Conservation (phyloP, 92 coral and sea anemone genomes). For the Metridium senile region DNA sequence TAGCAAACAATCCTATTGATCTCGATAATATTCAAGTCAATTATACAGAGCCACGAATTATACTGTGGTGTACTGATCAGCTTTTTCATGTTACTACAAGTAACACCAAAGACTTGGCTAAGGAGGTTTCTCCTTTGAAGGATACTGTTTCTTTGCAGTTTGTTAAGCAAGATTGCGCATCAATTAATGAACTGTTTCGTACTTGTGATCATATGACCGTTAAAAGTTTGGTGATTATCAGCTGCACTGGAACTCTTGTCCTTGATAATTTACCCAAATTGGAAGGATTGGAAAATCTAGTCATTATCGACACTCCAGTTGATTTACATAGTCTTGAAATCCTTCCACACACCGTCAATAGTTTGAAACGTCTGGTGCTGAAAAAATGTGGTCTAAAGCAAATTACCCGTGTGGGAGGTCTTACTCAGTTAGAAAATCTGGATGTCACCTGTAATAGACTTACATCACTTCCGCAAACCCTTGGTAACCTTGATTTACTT, state of each 20-base stretch:
- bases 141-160: background rate
- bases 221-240: conserved; percentile 18
- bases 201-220: background rate
- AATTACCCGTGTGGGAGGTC: background rate
- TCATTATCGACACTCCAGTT: conserved; percentile 23
- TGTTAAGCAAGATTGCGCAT: conserved; percentile 1
- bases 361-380: conserved; percentile 24
- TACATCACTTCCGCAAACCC: background rate
- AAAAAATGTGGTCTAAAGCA: background rate
- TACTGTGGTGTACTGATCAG: background rate
- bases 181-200: background rate
- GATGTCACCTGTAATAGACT: conserved; percentile 17
- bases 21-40: background rate
- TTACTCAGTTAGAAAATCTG: conserved; percentile 8
- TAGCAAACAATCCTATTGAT: background rate
- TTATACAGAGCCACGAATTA: background rate
- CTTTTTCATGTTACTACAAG: background rate
- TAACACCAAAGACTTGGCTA: background rate
- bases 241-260: conserved; percentile 18
- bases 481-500: background rate
- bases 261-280: conserved; percentile 4
- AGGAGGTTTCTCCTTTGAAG: background rate
- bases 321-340: background rate
- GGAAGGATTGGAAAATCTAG: conserved; percentile 17
- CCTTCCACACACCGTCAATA: background rate